Base-by-base conservation (phyloP, 2,888 invertebrate genomes). In the Volucella zonaria region DNA sequence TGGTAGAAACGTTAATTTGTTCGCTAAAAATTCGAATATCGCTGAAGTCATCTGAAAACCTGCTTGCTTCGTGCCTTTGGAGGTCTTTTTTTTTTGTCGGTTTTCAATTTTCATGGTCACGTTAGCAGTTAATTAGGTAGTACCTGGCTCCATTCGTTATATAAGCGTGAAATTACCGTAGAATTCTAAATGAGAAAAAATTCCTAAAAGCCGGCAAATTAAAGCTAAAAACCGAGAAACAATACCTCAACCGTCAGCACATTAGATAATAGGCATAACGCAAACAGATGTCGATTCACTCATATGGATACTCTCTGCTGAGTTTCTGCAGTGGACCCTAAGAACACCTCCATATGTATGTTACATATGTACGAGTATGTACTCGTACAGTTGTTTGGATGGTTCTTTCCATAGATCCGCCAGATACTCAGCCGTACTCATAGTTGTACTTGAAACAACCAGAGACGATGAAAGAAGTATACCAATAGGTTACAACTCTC, bases 401-500 rank as follows among this genome's bases (percentile, higher is more conserved):
- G 31, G 31, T 31, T 12, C 38, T 43, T n/a, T 58, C 14, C 23
- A 10, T 15, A 45, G 38, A 59, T 45, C 58, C 54, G 15, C 6
- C 31, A 45, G 40, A 23, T n/a, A 47, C 12, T n/a, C 15, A n/a
- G 31, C 6, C 2, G 31, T 31, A 31, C 31, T 31, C 6, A 31
- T 6, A 31, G 4, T 31, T 31, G 31, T 31, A 31, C 31, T 31
- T 31, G 31, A 31, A 11, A 31, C 14, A 11, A 31, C 14, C 11
- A 45, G 38, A 15, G 3, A 42, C 14, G 14, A 45, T 68, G 52
- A 1, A 61, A 47, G 58, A 75, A 64, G 70, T 71, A 12, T 71
- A 64, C 58, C 71, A 78, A 64, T 64, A 51, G 58, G 71, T 71
- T 71, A 58, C 59, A 62, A 40, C 23, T 31, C 58, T 66, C 31